Base-by-base conservation (phyloP, 2,113 vertebrate species). In the Pseudonaja textilis region DNA sequence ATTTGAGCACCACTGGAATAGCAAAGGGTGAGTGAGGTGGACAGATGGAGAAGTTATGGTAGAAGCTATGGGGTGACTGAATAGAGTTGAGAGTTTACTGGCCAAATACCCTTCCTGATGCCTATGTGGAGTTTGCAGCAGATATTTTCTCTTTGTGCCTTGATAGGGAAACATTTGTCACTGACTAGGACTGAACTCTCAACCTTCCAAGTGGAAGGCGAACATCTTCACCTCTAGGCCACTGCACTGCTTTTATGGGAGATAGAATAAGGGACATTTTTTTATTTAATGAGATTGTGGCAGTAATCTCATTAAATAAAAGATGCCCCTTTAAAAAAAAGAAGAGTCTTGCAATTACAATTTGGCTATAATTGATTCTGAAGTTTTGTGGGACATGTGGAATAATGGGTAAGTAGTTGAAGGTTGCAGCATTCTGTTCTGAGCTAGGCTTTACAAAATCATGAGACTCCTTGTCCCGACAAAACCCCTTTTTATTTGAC, bases 1-100 rank as follows among this genome's bases (percentile, higher is more conserved):
- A 87, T 55, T 45, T 94, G 50, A 96, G 54, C n/a, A 91, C 34
- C 89, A 92, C 9, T 54, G 54, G 42, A 93, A 4, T 12, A 85
- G 85, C 14, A 34, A 91, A 88, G 89, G 39, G 29, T 85, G 52
- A 81, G 89, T 94, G 86, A 45, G 22, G 22, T 39, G 57, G 7
- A 20, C 0, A 12, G 18, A 74, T 39, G 16, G 25, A 8, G 1
- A 18, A 94, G 26, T 23, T 93, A 39, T 29, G 29, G 92, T 91
- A 87, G 42, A 93, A 47, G 4, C 6, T 47, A 47, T 29, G 4
- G 61, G 26, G 26, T 1, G 29, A 12, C 26, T 64, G 26, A 29
- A 64, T 14, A 26, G 10, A 64, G 26, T 3, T 29, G 61, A 64
- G 61, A 64, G 11, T 5, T 64, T 64, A 64, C 11, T 64, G 11